A percentile compares a stretch with the other conserved stretches of the same genome.
Conservation (phyloP, 2,888 invertebrate species). For the Conomelus anceps region DNA sequence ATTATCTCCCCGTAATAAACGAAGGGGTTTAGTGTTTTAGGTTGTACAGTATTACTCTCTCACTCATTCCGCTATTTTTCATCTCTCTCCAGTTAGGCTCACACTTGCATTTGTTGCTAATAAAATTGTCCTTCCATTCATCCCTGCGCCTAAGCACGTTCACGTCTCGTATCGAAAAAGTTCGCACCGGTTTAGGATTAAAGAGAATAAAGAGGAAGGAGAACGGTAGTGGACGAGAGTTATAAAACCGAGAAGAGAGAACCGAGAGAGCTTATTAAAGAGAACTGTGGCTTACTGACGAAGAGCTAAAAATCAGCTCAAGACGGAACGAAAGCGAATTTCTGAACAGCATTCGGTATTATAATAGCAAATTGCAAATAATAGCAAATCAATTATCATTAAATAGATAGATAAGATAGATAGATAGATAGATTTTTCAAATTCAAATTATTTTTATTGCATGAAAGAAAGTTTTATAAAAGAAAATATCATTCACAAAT, state of each 20-base stretch:
- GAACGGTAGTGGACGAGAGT: neutral
- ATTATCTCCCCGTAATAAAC: neutral
- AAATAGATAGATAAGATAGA: too few relatives aligned
- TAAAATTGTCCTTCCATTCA: neutral
- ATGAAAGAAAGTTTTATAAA: too few relatives aligned
- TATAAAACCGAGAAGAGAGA: too few relatives aligned
- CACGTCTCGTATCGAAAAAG: neutral
- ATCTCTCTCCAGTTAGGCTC: neutral
- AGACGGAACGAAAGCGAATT: too few relatives aligned
- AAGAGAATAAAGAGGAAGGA: neutral
- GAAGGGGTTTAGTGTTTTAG: neutral
- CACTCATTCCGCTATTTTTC: neutral
- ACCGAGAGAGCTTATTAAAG: neutral
- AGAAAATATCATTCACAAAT: too few relatives aligned
- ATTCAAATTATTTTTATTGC: too few relatives aligned
- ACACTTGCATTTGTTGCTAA: neutral
- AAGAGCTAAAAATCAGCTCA: too few relatives aligned
- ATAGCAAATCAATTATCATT: too few relatives aligned
- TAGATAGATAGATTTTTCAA: too few relatives aligned
- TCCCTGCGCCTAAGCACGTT: neutral
- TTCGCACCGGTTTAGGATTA: neutral
- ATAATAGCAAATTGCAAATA: too few relatives aligned
- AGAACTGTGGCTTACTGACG: neutral
- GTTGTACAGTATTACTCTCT: too few relatives aligned
- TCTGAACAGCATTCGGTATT: too few relatives aligned